phyloP scores from a whole-genome alignment of 2,113 vertebrate species.

The Cyprinodon variegatus region DNA sequence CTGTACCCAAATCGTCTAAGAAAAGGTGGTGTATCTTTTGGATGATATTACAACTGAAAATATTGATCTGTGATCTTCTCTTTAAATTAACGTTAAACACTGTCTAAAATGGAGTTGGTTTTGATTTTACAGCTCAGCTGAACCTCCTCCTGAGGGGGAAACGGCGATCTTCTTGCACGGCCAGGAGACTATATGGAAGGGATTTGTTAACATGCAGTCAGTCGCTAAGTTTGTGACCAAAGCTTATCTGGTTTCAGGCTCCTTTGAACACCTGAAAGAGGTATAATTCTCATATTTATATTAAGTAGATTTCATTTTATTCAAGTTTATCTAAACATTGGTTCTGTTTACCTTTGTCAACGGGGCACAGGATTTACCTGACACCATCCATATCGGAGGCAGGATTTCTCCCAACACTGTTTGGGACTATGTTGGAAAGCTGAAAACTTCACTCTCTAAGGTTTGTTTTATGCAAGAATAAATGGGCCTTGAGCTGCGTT shows the following conservation, averaged over 20 bases:
- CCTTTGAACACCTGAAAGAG: constrained; percentile 95
- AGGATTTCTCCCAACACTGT: constrained; percentile 94
- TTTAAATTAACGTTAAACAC: not conserved
- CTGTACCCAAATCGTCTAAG: constrained; percentile 84
- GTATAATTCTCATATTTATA: constrained; percentile 42
- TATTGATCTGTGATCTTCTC: not conserved
- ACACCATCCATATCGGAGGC: constrained; percentile 95
- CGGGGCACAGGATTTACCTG: constrained; percentile 90
- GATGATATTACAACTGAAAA: not conserved
- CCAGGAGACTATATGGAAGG: constrained; percentile 96
- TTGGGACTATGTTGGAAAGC: constrained; percentile 98
- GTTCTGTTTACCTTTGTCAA: not conserved
- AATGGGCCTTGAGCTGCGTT: not conserved
- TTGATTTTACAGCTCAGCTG: constrained; percentile 80
- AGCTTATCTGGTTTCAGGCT: constrained; percentile 94
- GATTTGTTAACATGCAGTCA: constrained; percentile 96
- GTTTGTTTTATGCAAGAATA: constrained; percentile 73
- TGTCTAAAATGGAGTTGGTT: constrained; percentile 9
- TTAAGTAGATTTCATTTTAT: not conserved
- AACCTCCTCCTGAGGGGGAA: constrained; percentile 88
- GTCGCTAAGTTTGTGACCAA: constrained; percentile 99
- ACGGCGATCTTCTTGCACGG: constrained; percentile 92
- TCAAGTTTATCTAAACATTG: not conserved
- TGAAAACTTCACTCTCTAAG: constrained; percentile 96
- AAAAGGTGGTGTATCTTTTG: constrained; percentile 71